Conservation (phyloP, 2,113 vertebrate species). For the Phyllostomus hastatus region DNA sequence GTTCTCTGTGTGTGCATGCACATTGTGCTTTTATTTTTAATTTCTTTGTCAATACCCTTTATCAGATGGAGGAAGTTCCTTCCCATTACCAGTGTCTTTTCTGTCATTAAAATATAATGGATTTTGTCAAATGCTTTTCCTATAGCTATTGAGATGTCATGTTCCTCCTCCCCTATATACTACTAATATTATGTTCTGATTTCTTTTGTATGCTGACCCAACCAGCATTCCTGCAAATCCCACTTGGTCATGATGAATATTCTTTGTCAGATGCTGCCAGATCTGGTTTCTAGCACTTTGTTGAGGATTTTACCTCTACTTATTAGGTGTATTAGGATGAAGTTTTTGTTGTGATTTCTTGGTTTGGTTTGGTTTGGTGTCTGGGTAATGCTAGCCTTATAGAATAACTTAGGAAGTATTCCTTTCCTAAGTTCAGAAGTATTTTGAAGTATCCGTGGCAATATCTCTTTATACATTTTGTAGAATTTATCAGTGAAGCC, state of each 20-base stretch:
- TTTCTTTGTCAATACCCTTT: not conserved
- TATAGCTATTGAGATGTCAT: not conserved
- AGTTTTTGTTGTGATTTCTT: not conserved
- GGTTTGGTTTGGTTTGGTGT: not conserved
- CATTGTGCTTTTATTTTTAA: too few species aligned
- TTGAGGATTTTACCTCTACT: not conserved
- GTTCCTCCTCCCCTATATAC: not conserved
- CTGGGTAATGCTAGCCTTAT: not conserved
- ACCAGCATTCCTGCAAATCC: not conserved
- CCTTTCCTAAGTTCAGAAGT: not conserved
- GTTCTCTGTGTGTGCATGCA: not conserved
- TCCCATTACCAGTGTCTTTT: not conserved
- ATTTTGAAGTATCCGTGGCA: not conserved
- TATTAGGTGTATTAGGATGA: not conserved
- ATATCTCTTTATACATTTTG: not conserved
- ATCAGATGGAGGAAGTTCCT: not conserved
- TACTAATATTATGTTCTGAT: not conserved
- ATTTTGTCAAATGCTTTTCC: not conserved
- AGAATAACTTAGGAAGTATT: not conserved
- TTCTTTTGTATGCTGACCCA: not conserved
- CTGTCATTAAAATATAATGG: not conserved
- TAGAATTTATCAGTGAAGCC: not conserved
- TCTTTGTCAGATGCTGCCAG: not conserved
- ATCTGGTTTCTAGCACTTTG: not conserved
- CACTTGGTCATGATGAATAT: not conserved